Conservation (phyloP, 2,797 vertebrate species). For the Antrozous pallidus region DNA sequence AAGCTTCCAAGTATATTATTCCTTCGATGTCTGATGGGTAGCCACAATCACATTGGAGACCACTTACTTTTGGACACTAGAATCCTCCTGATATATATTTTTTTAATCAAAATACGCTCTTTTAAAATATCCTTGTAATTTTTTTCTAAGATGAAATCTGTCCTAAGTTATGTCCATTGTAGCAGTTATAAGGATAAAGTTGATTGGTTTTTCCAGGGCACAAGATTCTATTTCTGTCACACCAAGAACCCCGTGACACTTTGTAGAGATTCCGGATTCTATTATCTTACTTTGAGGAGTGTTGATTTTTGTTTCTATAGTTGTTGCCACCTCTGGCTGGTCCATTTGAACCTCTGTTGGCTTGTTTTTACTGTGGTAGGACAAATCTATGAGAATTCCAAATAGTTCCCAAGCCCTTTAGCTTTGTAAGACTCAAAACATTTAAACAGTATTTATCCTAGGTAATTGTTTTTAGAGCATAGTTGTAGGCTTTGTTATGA, state of each 20-base stretch:
- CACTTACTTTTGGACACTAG: neutral
- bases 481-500: neutral
- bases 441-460: neutral
- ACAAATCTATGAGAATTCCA: neutral
- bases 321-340: neutral
- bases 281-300: neutral
- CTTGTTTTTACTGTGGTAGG: neutral
- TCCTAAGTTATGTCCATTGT: neutral
- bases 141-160: neutral
- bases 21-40: neutral
- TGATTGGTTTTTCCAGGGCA: constrained; percentile 1
- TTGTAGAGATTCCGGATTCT: neutral
- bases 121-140: neutral
- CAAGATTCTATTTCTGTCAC: neutral
- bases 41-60: neutral
- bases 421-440: neutral
- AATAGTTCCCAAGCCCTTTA: neutral
- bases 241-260: neutral
- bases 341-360: neutral
- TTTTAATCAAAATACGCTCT: neutral
- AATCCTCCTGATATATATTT: neutral
- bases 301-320: neutral
- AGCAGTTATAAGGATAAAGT: neutral
- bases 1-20: neutral
- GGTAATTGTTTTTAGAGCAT: neutral